Conservation (phyloP, 2,888 invertebrate genomes). For the Belgica antarctica region DNA sequence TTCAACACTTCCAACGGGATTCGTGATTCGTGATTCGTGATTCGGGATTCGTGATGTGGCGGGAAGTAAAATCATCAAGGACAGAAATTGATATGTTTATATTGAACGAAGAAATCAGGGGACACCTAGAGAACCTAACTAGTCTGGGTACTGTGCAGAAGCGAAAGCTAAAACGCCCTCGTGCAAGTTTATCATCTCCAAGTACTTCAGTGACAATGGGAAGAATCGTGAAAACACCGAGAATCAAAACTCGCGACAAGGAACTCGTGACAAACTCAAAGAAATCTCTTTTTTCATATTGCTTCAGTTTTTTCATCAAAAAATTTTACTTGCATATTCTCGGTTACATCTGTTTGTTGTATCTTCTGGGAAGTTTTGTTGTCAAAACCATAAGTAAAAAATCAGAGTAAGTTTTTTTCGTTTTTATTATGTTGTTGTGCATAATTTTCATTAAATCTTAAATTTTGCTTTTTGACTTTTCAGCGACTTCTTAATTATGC, state of each 20-base stretch:
- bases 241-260: background rate
- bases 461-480: slow-evolving; percentile 18
- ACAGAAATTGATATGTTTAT: slow-evolving; percentile 26
- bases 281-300: background rate
- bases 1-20: background rate
- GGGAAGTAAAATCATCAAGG: background rate
- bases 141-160: too few species aligned
- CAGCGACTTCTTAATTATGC: slow-evolving; percentile 25
- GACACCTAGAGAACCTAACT: background rate
- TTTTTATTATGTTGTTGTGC: slow-evolving; percentile 20
- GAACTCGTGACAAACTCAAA: background rate
- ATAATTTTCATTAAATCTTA: slow-evolving; percentile 12
- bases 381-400: background rate
- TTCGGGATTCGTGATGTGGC: background rate
- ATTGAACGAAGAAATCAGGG: slow-evolving; percentile 5
- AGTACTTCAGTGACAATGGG: background rate
- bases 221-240: background rate
- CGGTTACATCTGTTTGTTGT: slow-evolving; percentile 1
- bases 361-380: background rate
- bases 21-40: background rate
- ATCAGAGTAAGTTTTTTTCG: background rate
- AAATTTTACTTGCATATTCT: slow-evolving; percentile 37
- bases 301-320: background rate
- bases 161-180: background rate
- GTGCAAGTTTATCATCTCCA: background rate